Evolutionary conservation across 2,797 vertebrate species (phyloP).

Genomic region (Crocodylus rhombifer): DNA sequence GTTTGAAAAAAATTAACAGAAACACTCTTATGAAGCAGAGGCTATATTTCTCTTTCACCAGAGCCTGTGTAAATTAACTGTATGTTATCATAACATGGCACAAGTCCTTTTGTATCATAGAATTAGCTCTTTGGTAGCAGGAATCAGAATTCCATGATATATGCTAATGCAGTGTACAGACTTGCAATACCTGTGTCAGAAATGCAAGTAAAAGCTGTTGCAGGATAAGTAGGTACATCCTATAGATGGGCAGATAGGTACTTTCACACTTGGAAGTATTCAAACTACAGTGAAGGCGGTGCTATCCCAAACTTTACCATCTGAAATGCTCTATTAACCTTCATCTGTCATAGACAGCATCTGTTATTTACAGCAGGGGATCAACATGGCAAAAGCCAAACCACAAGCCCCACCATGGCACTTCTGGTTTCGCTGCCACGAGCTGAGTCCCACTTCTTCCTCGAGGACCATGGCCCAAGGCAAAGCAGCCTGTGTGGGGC

Average conservation of each 20-base stretch:
- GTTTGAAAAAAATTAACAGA: neutral
- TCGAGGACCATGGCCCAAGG: too few species aligned
- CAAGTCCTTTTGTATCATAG: neutral
- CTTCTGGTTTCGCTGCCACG: too few species aligned
- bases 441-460: too few species aligned
- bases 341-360: too few species aligned
- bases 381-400: too few species aligned
- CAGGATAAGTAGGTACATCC: neutral
- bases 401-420: too few species aligned
- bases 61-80: neutral
- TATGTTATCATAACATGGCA: neutral
- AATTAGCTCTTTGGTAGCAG: neutral
- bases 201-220: neutral
- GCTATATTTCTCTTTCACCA: neutral
- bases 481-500: too few species aligned
- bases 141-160: neutral
- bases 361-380: too few species aligned
- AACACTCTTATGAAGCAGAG: neutral
- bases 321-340: too few species aligned
- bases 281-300: too few species aligned
- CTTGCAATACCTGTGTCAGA: neutral
- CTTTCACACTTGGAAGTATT: neutral
- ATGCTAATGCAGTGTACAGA: neutral
- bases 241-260: neutral
- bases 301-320: too few species aligned